Base-by-base conservation (phyloP, 2,113 vertebrate species). In the Arvicanthis niloticus region DNA sequence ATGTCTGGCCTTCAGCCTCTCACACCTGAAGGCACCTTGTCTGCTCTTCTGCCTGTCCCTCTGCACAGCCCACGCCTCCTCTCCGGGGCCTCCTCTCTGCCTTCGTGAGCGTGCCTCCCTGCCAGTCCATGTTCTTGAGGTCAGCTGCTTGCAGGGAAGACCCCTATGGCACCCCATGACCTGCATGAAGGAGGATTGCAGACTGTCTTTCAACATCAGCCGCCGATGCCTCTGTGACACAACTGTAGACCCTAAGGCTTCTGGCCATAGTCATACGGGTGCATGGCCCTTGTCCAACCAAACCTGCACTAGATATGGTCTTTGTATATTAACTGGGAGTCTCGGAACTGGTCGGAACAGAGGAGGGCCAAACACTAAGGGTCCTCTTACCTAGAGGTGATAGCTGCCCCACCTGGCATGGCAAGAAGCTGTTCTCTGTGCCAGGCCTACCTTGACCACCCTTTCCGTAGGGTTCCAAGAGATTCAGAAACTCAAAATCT, bases 401-500 rank as follows among this genome's bases (percentile, higher is more conserved):
- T 34, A 2, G 1, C 24, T 58, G 67, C 4, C 10, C 29, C 7
- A 3, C 19, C 60, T 1, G 19, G n/a, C 17, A 19, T 42, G 4
- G 37, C 94, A 19, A 68, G 42, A 65, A 26, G 11, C 42, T 48
- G 24, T 26, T 19, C 24, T 40, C 53, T 10, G n/a, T 34, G 34
- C 56, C n/a, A 37, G 90, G 56, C 8, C 48, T 53, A 7, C 37
- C n/a, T 53, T 29, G 16, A 24, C 4, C 29, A 8, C 9, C 42
- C 42, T 29, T 58, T 24, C 60, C 76, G 26, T 86, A 34, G 81
- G 15, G 4, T 34, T 10, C 10, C 60, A 37, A 22, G 58, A 48
- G 0, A 17, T n/a, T 13, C 48, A 0, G 3, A 11, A 53, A 5
- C 56, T 29, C 21, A 9, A 17, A 40, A 9, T 40, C 19, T 73